phyloP scores from a whole-genome alignment of 2,888 invertebrate genomes.

The Polydesmus complanatus region DNA sequence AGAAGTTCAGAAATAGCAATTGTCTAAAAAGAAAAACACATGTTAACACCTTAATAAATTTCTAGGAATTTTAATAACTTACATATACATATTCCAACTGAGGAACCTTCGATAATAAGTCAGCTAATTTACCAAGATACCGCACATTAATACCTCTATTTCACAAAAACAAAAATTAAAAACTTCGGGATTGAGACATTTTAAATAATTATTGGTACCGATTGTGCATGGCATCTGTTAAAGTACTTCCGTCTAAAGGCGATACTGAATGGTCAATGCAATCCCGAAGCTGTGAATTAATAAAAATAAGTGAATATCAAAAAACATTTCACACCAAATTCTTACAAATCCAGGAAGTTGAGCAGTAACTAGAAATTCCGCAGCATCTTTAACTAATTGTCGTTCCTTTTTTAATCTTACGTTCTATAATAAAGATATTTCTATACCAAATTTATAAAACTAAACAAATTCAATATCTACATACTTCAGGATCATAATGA shows the following conservation, averaged over 20 bases:
- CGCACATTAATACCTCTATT: conserved; percentile 82
- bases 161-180: background rate
- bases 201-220: conserved; percentile 28
- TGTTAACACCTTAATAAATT: background rate
- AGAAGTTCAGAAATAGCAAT: conserved; percentile 84
- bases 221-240: conserved; percentile 85
- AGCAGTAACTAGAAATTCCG: conserved; percentile 79
- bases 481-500: conserved; percentile 54
- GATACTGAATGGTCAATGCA: conserved; percentile 81
- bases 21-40: conserved; percentile 45
- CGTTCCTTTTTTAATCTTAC: conserved; percentile 64
- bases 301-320: conserved; percentile 3
- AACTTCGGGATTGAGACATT: background rate
- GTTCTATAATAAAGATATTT: conserved; percentile 26
- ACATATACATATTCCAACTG: conserved; percentile 58
- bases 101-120: conserved; percentile 59
- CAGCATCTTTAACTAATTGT: conserved; percentile 84
- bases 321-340: conserved; percentile 20
- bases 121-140: conserved; percentile 84
- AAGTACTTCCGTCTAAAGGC: conserved; percentile 85
- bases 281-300: conserved; percentile 55
- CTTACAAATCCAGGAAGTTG: conserved; percentile 90
- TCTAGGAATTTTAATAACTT: conserved; percentile 21
- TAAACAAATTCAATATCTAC: background rate
- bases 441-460: background rate